A percentile compares a stretch with the other conserved stretches of the same genome.
These are phyloP conservation scores for Molothrus ater DNA, from an alignment of 2,797 vertebrate genomes.

Conservation along the genomic window DNA sequence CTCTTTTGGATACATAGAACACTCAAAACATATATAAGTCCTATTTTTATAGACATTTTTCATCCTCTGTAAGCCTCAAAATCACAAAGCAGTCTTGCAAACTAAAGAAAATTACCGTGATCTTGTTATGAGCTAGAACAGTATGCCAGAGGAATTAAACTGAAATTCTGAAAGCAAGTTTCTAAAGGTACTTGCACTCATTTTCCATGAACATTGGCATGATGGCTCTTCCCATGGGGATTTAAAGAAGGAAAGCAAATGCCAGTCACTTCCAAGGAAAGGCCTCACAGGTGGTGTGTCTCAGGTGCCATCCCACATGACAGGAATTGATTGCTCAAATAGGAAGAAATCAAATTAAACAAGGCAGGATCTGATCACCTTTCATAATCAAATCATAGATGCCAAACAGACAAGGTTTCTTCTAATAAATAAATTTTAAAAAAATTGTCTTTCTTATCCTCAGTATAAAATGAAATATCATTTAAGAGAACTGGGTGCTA, in stretches of 20 bases:
- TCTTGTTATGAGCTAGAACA: not conserved
- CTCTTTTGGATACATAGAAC: not conserved
- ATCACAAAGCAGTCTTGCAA: not conserved
- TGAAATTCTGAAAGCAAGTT: not conserved
- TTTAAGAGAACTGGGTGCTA: not conserved
- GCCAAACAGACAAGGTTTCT: not conserved
- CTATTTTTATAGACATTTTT: not conserved
- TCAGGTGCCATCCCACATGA: not conserved
- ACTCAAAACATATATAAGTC: not conserved
- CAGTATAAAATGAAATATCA: not conserved
- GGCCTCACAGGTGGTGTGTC: not conserved
- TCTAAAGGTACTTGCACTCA: not conserved
- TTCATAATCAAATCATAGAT: not conserved
- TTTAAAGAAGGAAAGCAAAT: not conserved
- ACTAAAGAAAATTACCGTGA: not conserved
- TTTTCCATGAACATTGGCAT: not conserved
- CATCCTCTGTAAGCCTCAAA: not conserved
- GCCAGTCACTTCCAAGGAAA: not conserved
- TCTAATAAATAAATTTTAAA: not conserved
- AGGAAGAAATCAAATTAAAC: constrained; percentile 6
- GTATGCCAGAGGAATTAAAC: not conserved
- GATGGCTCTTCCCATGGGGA: not conserved
- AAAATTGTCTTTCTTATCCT: not conserved
- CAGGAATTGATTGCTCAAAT: not conserved
- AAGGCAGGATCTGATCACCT: not conserved